Percentiles rank a stretch among this genome's conserved stretches.
Evolutionary conservation across 2,888 invertebrate species (phyloP).

Genomic region (Drosophila anomalipes): DNA sequence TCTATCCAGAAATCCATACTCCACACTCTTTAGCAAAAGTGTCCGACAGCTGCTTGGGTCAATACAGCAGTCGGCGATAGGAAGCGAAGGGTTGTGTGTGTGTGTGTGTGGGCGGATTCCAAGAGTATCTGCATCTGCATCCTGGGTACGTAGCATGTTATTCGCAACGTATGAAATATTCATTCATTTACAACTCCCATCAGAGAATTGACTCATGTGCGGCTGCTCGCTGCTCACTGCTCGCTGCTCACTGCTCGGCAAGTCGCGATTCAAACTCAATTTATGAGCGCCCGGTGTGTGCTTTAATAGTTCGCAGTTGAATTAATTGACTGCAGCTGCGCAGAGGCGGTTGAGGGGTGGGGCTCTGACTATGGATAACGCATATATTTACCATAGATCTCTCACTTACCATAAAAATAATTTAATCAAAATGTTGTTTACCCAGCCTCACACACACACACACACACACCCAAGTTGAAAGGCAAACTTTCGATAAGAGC

Average conservation of each 20-base stretch:
- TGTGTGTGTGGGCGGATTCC: neutral
- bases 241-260: constrained; percentile 30
- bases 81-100: neutral
- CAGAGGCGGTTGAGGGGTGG: neutral
- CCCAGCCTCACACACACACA: constrained; percentile 28
- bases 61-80: constrained; percentile 44
- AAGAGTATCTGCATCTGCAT: constrained; percentile 14
- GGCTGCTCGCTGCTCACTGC: constrained; percentile 17
- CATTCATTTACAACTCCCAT: constrained; percentile 78
- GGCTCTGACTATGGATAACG: constrained; percentile 39
- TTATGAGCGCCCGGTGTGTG: constrained; percentile 81
- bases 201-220: constrained; percentile 75
- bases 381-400: constrained; percentile 74
- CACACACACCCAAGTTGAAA: constrained; percentile 31
- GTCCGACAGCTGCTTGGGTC: constrained; percentile 56
- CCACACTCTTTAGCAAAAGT: constrained; percentile 24
- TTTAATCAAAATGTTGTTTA: constrained; percentile 77
- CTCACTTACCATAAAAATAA: constrained; percentile 77
- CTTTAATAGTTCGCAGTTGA: constrained; percentile 81
- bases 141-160: constrained; percentile 23
- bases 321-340: constrained; percentile 76
- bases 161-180: constrained; percentile 76
- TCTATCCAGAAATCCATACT: constrained; percentile 36
- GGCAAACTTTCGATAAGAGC: constrained; percentile 67
- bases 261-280: constrained; percentile 73